These are phyloP conservation scores for Belgica antarctica DNA, from an alignment of 2,888 invertebrate genomes.

Conservation along the genomic window DNA sequence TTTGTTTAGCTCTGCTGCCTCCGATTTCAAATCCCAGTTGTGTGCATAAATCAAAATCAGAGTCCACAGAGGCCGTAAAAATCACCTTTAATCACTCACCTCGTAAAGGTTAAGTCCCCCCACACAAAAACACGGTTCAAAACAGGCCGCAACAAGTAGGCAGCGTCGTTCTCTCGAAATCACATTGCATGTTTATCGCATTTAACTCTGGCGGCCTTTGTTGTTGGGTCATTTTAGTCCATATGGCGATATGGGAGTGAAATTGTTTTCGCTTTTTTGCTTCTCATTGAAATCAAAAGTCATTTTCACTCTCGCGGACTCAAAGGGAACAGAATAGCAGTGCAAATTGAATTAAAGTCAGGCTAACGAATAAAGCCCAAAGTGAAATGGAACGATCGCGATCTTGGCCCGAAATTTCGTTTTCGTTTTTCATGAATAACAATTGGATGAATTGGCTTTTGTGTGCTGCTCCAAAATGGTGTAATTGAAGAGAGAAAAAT, in stretches of 20 bases:
- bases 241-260: background rate
- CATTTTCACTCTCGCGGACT: too few species aligned
- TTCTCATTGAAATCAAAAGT: conserved; percentile 1
- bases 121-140: conserved; percentile 2
- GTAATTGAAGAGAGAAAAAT: background rate
- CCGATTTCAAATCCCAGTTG: background rate
- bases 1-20: too few species aligned
- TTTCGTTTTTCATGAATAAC: background rate
- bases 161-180: background rate
- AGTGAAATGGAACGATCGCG: too few species aligned
- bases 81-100: background rate
- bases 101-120: conserved; percentile 34
- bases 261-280: background rate
- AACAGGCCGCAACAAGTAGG: conserved; percentile 29
- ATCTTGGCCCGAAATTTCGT: background rate
- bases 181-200: conserved; percentile 19
- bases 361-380: too few species aligned
- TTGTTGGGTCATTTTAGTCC: background rate
- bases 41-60: conserved; percentile 8
- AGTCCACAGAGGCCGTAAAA: background rate
- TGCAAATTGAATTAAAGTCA: too few species aligned
- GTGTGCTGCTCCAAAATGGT: background rate
- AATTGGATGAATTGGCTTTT: background rate
- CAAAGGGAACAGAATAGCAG: too few species aligned
- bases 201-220: background rate